Conservation (phyloP, 1,140 invertebrate species). For the Mylabris phalerata region DNA sequence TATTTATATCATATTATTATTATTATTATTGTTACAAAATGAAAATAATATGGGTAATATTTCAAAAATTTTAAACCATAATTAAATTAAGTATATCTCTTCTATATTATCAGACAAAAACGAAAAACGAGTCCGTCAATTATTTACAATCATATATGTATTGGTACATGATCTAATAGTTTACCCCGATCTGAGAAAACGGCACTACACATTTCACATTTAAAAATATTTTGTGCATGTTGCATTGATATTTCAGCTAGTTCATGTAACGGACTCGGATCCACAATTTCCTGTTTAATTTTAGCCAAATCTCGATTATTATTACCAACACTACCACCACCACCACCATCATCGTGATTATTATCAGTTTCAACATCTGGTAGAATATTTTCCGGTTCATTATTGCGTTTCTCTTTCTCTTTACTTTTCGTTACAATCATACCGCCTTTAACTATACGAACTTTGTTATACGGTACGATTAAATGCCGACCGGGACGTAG, state of each 20-base stretch:
- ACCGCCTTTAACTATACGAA: slow-evolving; percentile 37
- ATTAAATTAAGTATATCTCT: neutral
- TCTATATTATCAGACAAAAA: neutral
- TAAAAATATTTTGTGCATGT: slow-evolving; percentile 45
- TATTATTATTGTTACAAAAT: no score
- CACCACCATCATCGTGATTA: slow-evolving; percentile 8
- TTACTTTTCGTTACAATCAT: slow-evolving; percentile 39
- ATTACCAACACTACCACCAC: slow-evolving; percentile 3
- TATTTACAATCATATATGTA: slow-evolving; percentile 63
- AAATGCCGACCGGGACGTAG: slow-evolving; percentile 34
- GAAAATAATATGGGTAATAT: no score
- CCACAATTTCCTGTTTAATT: slow-evolving; percentile 44
- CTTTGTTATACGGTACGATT: slow-evolving; percentile 35
- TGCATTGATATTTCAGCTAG: slow-evolving; percentile 41
- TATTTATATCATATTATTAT: no score
- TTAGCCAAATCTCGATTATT: neutral
- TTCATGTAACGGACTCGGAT: slow-evolving; percentile 49
- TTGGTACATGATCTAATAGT: slow-evolving; percentile 66
- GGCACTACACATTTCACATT: slow-evolving; percentile 74
- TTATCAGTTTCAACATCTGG: slow-evolving; percentile 19
- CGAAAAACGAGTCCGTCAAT: neutral
- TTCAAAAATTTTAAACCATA: neutral
- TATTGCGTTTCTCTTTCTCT: slow-evolving; percentile 23
- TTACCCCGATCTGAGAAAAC: slow-evolving; percentile 65
- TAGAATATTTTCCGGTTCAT: slow-evolving; percentile 23